Conservation (phyloP, 2,888 invertebrate species). For the Chrysolina haemoptera region DNA sequence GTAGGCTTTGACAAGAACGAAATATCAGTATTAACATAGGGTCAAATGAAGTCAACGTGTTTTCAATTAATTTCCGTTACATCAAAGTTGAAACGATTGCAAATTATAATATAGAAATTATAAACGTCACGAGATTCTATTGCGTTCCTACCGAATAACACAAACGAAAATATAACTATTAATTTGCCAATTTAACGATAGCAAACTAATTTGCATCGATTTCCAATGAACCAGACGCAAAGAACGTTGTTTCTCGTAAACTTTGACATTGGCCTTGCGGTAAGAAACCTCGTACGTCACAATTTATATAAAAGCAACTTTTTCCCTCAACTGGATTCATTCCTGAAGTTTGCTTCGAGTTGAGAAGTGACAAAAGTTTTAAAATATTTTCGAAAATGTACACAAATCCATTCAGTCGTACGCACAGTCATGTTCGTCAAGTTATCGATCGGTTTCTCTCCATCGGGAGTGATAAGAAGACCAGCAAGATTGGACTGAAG, state of each 20-base stretch:
- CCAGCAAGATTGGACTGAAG: slow-evolving; percentile 43
- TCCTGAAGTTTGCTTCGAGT: background rate
- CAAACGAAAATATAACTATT: background rate
- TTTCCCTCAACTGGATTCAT: background rate
- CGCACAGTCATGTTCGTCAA: slow-evolving; percentile 79
- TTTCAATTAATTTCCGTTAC: background rate
- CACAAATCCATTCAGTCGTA: slow-evolving; percentile 81
- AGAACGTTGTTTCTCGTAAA: slow-evolving; percentile 17
- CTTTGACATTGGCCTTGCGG: slow-evolving; percentile 34
- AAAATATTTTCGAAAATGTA: slow-evolving; percentile 71
- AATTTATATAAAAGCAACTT: background rate
- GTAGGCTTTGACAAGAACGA: background rate
- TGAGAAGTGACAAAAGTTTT: background rate
- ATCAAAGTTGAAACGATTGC: background rate
- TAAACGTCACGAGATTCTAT: background rate
- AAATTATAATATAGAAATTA: background rate
- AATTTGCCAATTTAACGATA: background rate
- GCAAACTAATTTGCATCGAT: slow-evolving; percentile 23
- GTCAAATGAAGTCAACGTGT: background rate
- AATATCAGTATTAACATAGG: background rate
- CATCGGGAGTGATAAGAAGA: slow-evolving; percentile 61
- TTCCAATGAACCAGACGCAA: slow-evolving; percentile 30
- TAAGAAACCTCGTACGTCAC: background rate
- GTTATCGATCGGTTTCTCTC: slow-evolving; percentile 77
- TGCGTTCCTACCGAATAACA: background rate